Evolutionary conservation across 2,113 vertebrate genomes (phyloP).

Genomic region (Microtus montanus): DNA sequence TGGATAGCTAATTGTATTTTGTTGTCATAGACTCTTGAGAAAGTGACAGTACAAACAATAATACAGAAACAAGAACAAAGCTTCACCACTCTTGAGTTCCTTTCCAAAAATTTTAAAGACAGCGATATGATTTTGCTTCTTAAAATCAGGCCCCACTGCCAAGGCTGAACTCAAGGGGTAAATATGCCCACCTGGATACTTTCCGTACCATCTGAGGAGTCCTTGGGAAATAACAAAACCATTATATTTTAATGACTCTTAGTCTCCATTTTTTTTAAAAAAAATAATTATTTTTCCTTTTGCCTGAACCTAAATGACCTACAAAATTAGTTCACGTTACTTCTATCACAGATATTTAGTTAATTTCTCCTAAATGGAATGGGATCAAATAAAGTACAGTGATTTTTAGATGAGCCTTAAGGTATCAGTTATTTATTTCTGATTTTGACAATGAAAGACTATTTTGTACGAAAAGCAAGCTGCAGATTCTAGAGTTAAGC

Average conservation of each 20-base stretch:
- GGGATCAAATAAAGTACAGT: not conserved
- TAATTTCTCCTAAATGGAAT: not conserved
- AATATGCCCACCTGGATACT: fast-evolving
- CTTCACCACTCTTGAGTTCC: fast-evolving
- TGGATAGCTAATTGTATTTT: not conserved
- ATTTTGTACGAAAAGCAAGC: not conserved
- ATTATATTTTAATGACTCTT: not conserved
- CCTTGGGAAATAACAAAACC: not conserved
- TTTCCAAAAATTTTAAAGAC: not conserved
- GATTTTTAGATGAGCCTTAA: not conserved
- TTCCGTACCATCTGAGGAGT: fast-evolving
- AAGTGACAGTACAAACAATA: not conserved
- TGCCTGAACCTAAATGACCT: not conserved
- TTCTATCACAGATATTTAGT: not conserved
- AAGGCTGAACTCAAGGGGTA: fast-evolving
- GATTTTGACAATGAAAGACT: not conserved
- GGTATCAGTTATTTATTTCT: not conserved
- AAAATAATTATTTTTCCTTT: fast-evolving
- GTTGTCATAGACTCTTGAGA: not conserved
- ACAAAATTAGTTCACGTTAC: not conserved
- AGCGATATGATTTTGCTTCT: not conserved
- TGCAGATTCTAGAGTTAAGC: fast-evolving
- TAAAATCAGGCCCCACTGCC: not conserved
- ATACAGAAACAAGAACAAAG: not conserved
- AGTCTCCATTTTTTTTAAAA: not conserved